A percentile compares a stretch with the other conserved stretches of the same genome.
These are phyloP conservation scores for Pachyrhynchus sulphureomaculatus DNA, from an alignment of 1,140 invertebrate genomes.

Conservation along the genomic window DNA sequence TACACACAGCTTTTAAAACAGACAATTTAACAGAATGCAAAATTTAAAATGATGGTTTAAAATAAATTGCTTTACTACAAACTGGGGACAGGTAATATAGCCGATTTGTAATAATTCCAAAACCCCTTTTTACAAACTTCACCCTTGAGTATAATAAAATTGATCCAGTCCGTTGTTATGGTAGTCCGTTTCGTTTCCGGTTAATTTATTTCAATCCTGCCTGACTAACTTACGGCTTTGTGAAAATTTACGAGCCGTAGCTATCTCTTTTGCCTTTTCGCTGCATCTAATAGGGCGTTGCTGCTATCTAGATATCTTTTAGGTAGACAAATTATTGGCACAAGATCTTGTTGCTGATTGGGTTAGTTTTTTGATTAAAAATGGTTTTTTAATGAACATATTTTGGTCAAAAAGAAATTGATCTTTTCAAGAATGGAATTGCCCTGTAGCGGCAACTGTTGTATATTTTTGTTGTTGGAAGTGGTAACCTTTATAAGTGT, in stretches of 20 bases:
- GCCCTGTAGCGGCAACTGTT: no score
- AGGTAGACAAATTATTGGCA: no score
- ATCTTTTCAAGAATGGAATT: no score
- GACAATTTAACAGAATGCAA: no score
- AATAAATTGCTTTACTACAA: neutral
- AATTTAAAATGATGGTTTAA: no score
- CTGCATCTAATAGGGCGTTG: neutral
- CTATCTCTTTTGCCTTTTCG: neutral
- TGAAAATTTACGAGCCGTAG: neutral
- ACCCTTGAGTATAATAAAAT: slow-evolving; percentile 17
- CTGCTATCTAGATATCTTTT: neutral
- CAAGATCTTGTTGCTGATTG: no score
- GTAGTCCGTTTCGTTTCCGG: neutral
- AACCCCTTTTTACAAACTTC: neutral
- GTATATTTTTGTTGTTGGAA: no score
- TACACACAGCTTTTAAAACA: no score
- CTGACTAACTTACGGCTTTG: neutral
- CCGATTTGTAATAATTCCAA: slow-evolving; percentile 1
- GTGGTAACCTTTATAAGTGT: no score
- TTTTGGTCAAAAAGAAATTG: no score
- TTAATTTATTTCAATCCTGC: slow-evolving; percentile 14
- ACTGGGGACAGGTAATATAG: neutral
- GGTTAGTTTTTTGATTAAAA: no score
- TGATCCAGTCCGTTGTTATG: slow-evolving; percentile 2
- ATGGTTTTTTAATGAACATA: no score